Conservation (phyloP, 2,888 invertebrate species). For the Matsumyia berberina region DNA sequence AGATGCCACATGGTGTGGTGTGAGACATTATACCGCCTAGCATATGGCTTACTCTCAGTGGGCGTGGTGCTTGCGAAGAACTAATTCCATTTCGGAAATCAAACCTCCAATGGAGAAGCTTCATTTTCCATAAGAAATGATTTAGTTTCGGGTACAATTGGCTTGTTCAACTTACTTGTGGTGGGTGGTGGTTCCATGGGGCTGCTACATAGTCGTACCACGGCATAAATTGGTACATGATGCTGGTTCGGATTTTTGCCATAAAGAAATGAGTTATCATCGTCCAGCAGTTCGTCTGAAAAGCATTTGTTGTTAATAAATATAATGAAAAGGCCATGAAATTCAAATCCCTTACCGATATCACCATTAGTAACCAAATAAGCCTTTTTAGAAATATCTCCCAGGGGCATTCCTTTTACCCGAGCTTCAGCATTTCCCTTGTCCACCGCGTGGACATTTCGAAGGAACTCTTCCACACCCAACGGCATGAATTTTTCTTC, state of each 20-base stretch:
- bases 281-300: conserved; percentile 82
- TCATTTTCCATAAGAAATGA: too few species aligned
- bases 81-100: too few species aligned
- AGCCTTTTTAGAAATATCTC: conserved; percentile 83
- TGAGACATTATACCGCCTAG: too few species aligned
- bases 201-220: conserved; percentile 85
- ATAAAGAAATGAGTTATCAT: conserved; percentile 86
- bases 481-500: conserved; percentile 88
- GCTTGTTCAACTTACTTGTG: conserved; percentile 26
- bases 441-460: conserved; percentile 85
- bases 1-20: too few species aligned
- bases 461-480: conserved; percentile 87
- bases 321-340: not conserved
- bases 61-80: too few species aligned
- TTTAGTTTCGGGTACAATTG: too few species aligned
- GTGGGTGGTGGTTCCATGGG: conserved; percentile 33
- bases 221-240: conserved; percentile 87
- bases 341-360: conserved; percentile 82
- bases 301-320: not conserved
- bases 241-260: conserved; percentile 86
- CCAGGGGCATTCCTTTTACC: conserved; percentile 80
- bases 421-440: conserved; percentile 79
- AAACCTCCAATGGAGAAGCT: too few species aligned
- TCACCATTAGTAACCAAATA: conserved; percentile 85
- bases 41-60: too few species aligned